Percentiles rank a stretch among this genome's conserved stretches.
These are phyloP conservation scores for Pocota personata DNA, from an alignment of 2,888 invertebrate genomes.

Conservation along the genomic window DNA sequence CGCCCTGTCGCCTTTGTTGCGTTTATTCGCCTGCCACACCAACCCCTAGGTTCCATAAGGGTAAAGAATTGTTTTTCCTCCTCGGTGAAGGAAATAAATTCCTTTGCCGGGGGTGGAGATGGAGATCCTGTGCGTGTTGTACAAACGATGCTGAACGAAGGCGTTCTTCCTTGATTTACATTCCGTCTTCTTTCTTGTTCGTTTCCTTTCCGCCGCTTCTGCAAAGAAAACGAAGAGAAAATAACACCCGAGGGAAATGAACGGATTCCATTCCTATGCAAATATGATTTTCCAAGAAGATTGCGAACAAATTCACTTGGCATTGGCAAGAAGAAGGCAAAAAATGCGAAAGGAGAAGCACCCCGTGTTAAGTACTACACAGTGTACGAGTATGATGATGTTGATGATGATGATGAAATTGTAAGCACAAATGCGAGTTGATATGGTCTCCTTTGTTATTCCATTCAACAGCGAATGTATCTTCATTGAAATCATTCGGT, in stretches of 20 bases:
- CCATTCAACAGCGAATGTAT: conserved; percentile 49
- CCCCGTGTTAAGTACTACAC: conserved; percentile 64
- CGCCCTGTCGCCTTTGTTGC: conserved; percentile 55
- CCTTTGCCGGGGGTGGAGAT: conserved; percentile 4
- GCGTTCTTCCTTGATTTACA: conserved; percentile 67
- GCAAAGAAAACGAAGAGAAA: conserved; percentile 61
- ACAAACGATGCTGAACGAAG: conserved; percentile 54
- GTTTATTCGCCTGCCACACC: conserved; percentile 11
- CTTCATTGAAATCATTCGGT: conserved; percentile 63
- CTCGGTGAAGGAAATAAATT: conserved; percentile 47
- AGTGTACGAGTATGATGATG: conserved; percentile 38
- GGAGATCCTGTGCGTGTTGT: conserved; percentile 56
- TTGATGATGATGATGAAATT: conserved; percentile 70
- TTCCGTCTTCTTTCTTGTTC: conserved; percentile 29
- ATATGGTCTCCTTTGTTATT: conserved; percentile 67
- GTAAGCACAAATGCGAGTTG: conserved; percentile 67
- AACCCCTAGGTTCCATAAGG: neutral
- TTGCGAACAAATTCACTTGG: conserved; percentile 73
- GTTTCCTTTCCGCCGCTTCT: conserved; percentile 12
- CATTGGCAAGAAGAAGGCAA: conserved; percentile 36
- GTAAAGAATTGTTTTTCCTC: conserved; percentile 31
- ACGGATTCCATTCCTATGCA: conserved; percentile 73
- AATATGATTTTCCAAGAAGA: conserved; percentile 73
- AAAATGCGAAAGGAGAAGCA: neutral
- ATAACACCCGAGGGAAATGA: conserved; percentile 73